Base-by-base conservation (phyloP, 1,140 invertebrate genomes). In the Myzus persicae region DNA sequence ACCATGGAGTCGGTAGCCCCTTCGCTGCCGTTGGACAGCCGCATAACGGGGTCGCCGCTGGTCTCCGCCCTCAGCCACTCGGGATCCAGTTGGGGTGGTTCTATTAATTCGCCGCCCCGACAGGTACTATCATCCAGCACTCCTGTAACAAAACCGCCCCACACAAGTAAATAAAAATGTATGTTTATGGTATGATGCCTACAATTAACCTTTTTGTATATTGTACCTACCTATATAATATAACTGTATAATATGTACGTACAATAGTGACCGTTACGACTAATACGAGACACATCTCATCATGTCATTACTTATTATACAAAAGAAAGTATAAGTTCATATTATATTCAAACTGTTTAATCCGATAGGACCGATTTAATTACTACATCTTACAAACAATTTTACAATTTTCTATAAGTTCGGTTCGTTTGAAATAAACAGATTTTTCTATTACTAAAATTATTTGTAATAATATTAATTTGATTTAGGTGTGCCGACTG, bases 1-100 rank as follows among this genome's bases (percentile, higher is more conserved):
- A 93, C 91, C 91, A 93, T 93, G 1, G 46, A 42, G 8, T 93
- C 91, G 26, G 91, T 93, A 7, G 91, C 54, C 36, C 20, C 91
- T 51, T 93, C 91, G 91, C 36, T 93, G n/a, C 91, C 91, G 91
- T 93, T 93, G 91, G 91, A 93, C 48, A 93, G 26, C n/a, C 91
- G 91, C 91, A 93, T 93, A 40, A 84, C 76, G 91, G 91, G 91
- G 91, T 93, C 76, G 81, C 81, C 91, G 76, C 81, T 85, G 46
- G 91, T 93, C 91, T 93, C 91, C 91, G 91, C 91, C 91, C 91
- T 93, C 89, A 85, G 91, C 91, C 91, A 93, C 91, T 93, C 91
- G 67, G 91, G 91, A 93, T 93, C 91, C 91, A 93, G 91, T 85
- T 93, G 91, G 91, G 91, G 91, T 90, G 89, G 91, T 93, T 93